A percentile compares a stretch with the other conserved stretches of the same genome.
Evolutionary conservation across 2,797 vertebrate species (phyloP).

Genomic region (Rhynchotus rufescens): DNA sequence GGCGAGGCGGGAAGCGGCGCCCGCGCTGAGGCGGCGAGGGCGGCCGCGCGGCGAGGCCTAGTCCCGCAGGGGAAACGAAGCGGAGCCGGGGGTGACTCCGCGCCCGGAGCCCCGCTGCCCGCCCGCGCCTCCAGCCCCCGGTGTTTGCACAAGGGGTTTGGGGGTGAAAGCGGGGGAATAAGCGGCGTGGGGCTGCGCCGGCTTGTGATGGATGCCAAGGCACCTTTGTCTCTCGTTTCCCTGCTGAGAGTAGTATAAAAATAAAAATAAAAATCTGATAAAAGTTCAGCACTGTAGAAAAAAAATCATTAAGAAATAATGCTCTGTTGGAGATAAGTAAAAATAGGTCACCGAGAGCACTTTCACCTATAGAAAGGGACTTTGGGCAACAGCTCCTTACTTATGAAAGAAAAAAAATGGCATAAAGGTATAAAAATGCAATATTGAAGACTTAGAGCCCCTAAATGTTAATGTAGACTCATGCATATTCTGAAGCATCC

Average conservation of each 20-base stretch:
- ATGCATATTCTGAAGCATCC: background rate
- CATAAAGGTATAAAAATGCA: background rate
- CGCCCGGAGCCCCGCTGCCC: background rate
- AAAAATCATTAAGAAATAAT: background rate
- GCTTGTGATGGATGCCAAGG: fast-evolving
- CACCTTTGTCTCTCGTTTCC: background rate
- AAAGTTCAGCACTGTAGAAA: background rate
- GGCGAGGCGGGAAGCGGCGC: background rate
- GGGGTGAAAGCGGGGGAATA: fast-evolving
- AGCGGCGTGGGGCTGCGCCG: fast-evolving
- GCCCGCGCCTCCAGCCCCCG: fast-evolving
- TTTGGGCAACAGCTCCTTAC: background rate
- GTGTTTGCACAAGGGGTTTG: fast-evolving
- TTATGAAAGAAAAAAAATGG: background rate
- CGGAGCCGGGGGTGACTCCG: fast-evolving
- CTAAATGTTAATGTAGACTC: background rate
- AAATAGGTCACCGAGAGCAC: background rate
- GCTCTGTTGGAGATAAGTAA: too few relatives aligned
- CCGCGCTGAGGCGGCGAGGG: background rate
- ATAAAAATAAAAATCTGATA: background rate
- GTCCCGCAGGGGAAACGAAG: fast-evolving
- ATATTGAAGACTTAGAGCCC: background rate
- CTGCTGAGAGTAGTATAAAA: background rate
- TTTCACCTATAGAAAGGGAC: background rate
- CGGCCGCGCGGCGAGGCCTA: background rate